These are phyloP conservation scores for Danio kyathit DNA, from an alignment of 2,797 vertebrate genomes.

Conservation along the genomic window DNA sequence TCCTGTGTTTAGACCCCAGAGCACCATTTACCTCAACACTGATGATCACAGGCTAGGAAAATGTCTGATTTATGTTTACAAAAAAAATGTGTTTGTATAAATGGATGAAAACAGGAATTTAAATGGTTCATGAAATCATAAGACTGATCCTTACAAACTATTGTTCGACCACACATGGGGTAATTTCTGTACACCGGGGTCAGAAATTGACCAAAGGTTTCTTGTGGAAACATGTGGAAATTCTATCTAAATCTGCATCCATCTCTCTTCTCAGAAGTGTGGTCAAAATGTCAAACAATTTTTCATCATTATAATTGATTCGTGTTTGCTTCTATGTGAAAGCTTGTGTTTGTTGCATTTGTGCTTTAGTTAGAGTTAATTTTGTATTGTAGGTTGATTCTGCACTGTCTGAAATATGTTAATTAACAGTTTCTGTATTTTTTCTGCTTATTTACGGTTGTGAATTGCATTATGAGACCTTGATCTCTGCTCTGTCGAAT, in stretches of 20 bases:
- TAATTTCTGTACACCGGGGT: background rate
- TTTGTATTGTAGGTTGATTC: too few species aligned
- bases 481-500: too few species aligned
- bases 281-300: background rate
- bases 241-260: background rate
- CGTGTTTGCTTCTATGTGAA: too few species aligned
- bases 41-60: background rate
- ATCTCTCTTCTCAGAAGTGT: background rate
- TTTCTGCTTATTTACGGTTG: too few species aligned
- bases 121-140: conserved; percentile 9
- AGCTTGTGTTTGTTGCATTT: too few species aligned
- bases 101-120: background rate
- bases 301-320: background rate
- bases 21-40: background rate
- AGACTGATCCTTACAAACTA: background rate
- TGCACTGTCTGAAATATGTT: too few species aligned
- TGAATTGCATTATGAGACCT: too few species aligned
- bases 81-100: background rate
- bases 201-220: background rate
- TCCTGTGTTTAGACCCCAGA: conserved; percentile 15
- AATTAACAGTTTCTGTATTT: too few species aligned
- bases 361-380: too few species aligned
- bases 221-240: background rate
- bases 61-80: conserved; percentile 5
- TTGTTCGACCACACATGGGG: background rate